Evolutionary conservation across 1,140 invertebrate genomes (phyloP), one percentile per base, ranked within the genome.

Genomic region (Drosophila kikkawai): DNA sequence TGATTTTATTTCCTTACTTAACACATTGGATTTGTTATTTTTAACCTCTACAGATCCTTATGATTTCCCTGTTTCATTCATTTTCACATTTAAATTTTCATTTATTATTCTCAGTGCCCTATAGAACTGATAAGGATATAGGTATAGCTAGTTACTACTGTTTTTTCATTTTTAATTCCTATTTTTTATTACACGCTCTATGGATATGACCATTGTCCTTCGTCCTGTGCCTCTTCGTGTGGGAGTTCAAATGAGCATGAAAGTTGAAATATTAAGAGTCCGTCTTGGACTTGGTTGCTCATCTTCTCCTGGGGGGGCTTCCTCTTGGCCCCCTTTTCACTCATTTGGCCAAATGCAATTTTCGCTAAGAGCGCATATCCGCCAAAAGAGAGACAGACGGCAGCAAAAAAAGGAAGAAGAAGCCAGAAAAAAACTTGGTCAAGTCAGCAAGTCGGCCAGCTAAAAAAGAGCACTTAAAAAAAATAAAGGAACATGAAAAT

Each of bases 211-310:
- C 61, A 68, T 84, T 77, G 76, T 84, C 80, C 63, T 42, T 11
- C 29, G 7, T 17, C 50, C 41, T 36, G 42, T 2, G 7, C 39
- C 37, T 17, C 29, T 26, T 22, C 36, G 57, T 7, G 59, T 56
- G 60, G 26, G 8, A 41, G 78, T 86, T 82, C 77, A 78, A 83
- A 85, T 91, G 82, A 86, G 86, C 77, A 84, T 88, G 85, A 82
- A 85, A 74, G 79, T 88, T 91, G 88, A 91, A 88, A 91, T 91
- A 91, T 91, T 88, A 91, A 84, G 83, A 90, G 80, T 58, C 70
- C 55, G 83, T 64, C 69, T 65, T 79, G 48, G 67, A 60, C 51
- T 73, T 59, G 17, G 50, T 32, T 57, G 37, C 44, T 12, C 13
- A 37, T 47, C 42, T 26, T 8, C 45, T 50, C 51, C 69, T 71